These are phyloP conservation scores for Eucidaris tribuloides DNA, from an alignment of 35 echinoderm and acorn worm species.

Conservation along the genomic window DNA sequence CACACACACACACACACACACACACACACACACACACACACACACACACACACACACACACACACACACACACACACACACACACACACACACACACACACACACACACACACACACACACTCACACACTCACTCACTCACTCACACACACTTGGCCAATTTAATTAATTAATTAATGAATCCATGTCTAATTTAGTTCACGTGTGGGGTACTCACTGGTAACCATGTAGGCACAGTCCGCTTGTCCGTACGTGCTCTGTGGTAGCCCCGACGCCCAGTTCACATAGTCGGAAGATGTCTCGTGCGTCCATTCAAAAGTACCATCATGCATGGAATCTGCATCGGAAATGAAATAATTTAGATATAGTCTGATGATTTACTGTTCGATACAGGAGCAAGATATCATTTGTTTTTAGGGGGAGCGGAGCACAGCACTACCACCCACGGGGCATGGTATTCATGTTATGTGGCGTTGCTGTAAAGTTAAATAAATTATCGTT, in stretches of 20 bases:
- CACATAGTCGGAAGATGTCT: background rate
- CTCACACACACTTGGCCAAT: background rate
- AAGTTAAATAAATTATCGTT: too few relatives aligned
- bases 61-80: too few relatives aligned
- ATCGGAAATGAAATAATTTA: too few relatives aligned
- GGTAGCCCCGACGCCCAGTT: constrained; percentile 15
- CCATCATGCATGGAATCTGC: background rate
- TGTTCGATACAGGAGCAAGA: too few relatives aligned
- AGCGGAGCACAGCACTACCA: too few relatives aligned
- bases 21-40: background rate
- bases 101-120: too few relatives aligned
- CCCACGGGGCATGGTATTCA: too few relatives aligned
- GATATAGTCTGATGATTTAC: too few relatives aligned
- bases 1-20: too few relatives aligned
- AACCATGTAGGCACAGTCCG: constrained; percentile 14
- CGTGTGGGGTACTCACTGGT: background rate
- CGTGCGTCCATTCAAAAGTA: background rate
- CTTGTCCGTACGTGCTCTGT: background rate
- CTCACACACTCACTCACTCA: background rate
- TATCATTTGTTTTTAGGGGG: too few relatives aligned
- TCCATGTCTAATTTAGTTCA: background rate
- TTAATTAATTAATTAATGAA: background rate
- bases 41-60: background rate
- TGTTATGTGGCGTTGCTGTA: too few relatives aligned
- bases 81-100: too few relatives aligned